Evolutionary conservation across 1,140 invertebrate species (phyloP), one percentile per base, ranked within the genome.

Genomic region (Leptoteleia sp.): DNA sequence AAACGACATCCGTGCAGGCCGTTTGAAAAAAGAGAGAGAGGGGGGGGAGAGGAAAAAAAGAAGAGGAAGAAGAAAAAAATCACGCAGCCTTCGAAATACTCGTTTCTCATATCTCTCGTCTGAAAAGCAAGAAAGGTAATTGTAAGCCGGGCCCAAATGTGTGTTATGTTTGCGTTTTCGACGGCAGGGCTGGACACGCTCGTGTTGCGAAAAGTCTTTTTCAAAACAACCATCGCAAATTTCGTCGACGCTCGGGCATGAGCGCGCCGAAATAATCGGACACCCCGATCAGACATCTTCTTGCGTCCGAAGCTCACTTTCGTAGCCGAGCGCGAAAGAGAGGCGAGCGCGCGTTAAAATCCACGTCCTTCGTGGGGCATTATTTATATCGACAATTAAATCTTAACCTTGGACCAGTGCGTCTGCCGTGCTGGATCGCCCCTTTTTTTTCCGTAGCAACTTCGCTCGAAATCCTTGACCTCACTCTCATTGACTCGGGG

Each of bases 351-450:
- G 40, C 50, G 57, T 55, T 54, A 72, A 72, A 55, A 62, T 50
- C 45, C 62, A 29, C 61, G 71, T 55, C 71, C 71, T 75, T 75
- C 52, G 31, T n/a, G 15, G 61, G 40, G 11, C 43, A 61, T 67
- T 67, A 78, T 72, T 72, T 78, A 47, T 72, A 57, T 68, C 64
- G 54, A 79, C 70, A 79, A 79, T 79, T 79, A 70, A 79, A 79
- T 70, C 64, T 65, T 47, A 59, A 64, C 76, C 76, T 79, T 72
- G 67, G 43, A 37, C 15, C 40, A 42, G 45, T 22, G 40, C 31
- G 43, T 40, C 13, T 33, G 13, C 29, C 38, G 67, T 61, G 62
- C 61, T 22, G 62, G 62, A 55, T 72, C 61, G 54, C 54, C 57
- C 64, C n/a, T n/a, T n/a, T n/a, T 64, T 72, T 72, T 72, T 45